phyloP scores from a whole-genome alignment of 2,113 vertebrate species.

The Elgaria multicarinata region DNA sequence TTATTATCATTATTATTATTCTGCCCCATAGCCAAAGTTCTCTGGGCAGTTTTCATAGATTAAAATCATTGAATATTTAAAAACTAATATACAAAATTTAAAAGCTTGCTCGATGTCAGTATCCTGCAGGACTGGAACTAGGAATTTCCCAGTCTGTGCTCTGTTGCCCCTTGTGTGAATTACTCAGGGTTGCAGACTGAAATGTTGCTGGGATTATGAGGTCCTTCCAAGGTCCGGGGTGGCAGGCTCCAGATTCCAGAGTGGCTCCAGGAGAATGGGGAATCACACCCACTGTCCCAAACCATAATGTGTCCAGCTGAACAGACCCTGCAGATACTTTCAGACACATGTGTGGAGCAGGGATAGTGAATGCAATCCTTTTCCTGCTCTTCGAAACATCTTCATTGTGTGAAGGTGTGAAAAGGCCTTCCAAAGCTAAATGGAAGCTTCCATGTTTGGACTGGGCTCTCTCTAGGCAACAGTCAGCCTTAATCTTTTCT shows the following conservation, averaged over 20 bases:
- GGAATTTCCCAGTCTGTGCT: background rate
- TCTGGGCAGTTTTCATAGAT: too few relatives aligned
- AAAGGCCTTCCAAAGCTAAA: background rate
- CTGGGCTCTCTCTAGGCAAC: background rate
- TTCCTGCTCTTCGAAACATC: background rate
- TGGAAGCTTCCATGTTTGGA: background rate
- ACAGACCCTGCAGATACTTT: background rate
- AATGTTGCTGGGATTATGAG: background rate
- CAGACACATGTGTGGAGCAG: background rate
- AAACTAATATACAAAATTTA: too few relatives aligned
- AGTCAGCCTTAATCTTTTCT: background rate
- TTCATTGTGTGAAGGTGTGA: too few relatives aligned
- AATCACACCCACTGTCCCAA: background rate
- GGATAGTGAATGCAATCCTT: background rate
- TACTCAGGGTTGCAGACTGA: background rate
- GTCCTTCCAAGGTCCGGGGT: background rate
- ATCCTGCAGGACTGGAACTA: background rate
- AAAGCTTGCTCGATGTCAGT: background rate
- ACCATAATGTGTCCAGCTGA: background rate
- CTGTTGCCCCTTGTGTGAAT: background rate
- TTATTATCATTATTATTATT: too few relatives aligned
- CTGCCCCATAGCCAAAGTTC: too few relatives aligned
- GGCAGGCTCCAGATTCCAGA: too few relatives aligned
- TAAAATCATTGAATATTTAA: too few relatives aligned
- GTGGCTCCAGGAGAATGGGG: background rate